These are phyloP conservation scores for Poicephalus gulielmi DNA, from an alignment of 2,113 vertebrate genomes.

Conservation along the genomic window DNA sequence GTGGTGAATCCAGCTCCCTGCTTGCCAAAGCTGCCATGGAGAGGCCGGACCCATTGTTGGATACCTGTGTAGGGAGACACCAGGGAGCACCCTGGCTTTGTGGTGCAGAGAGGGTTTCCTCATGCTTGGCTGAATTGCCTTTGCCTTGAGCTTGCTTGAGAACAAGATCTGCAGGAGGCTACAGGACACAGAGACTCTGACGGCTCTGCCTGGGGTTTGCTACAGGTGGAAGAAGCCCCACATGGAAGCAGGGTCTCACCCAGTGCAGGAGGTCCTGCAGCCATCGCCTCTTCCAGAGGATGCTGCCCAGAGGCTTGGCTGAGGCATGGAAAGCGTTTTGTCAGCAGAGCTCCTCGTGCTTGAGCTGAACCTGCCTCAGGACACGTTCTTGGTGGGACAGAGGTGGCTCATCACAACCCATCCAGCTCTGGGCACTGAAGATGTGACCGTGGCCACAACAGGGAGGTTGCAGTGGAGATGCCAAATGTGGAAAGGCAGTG, in stretches of 20 bases:
- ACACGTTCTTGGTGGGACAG: not conserved
- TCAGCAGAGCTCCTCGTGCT: not conserved
- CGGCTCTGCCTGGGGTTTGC: not conserved
- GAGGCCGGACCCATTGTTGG: not conserved
- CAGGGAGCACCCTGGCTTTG: not conserved
- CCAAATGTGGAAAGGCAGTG: not conserved
- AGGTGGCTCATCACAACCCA: not conserved
- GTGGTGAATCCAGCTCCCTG: not conserved
- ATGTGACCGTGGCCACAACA: not conserved
- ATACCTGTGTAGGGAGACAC: rapidly evolving
- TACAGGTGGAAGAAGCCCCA: not conserved
- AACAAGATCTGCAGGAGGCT: not conserved
- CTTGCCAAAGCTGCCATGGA: not conserved
- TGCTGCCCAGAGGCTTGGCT: rapidly evolving
- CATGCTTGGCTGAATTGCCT: not conserved
- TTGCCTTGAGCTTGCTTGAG: slow-evolving; percentile 32
- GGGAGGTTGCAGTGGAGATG: not conserved
- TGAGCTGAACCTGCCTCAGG: not conserved
- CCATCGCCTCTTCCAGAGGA: rapidly evolving
- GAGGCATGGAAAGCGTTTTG: not conserved
- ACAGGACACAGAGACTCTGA: not conserved
- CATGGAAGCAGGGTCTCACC: not conserved
- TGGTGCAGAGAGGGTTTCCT: not conserved
- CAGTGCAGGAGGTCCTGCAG: not conserved
- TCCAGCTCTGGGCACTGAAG: not conserved